A percentile compares a stretch with the other conserved stretches of the same genome.
Evolutionary conservation across 2,888 invertebrate species (phyloP).

Genomic region (Syrista parreyssii): DNA sequence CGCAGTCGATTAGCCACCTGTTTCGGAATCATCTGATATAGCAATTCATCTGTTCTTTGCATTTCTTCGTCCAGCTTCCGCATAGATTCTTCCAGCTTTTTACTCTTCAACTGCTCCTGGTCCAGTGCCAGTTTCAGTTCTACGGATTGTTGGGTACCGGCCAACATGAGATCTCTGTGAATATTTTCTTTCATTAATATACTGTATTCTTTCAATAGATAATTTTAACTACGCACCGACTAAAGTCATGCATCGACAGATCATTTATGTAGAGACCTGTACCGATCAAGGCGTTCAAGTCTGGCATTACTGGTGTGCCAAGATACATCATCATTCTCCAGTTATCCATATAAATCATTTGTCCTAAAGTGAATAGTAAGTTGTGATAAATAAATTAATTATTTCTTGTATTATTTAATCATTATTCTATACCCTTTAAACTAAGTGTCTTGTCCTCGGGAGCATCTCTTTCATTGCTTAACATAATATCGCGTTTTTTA

Average conservation of each 20-base stretch:
- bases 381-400: background rate
- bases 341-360: slow-evolving; percentile 99
- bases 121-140: slow-evolving; percentile 95
- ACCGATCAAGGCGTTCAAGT: slow-evolving; percentile 90
- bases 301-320: slow-evolving; percentile 96
- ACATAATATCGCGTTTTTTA: slow-evolving; percentile 69
- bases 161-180: slow-evolving; percentile 89
- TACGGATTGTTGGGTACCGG: slow-evolving; percentile 97
- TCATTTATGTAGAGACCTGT: slow-evolving; percentile 97
- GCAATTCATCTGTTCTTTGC: slow-evolving; percentile 92
- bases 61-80: slow-evolving; percentile 94
- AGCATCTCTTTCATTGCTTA: slow-evolving; percentile 75
- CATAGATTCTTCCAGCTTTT: slow-evolving; percentile 97
- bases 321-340: slow-evolving; percentile 98
- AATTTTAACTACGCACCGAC: slow-evolving; percentile 73
- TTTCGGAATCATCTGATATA: slow-evolving; percentile 99
- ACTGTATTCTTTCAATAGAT: background rate
- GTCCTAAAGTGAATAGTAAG: slow-evolving; percentile 72
- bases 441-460: slow-evolving; percentile 81
- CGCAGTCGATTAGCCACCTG: slow-evolving; percentile 94
- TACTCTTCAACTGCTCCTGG: slow-evolving; percentile 96
- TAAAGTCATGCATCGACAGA: slow-evolving; percentile 98
- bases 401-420: background rate
- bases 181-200: background rate
- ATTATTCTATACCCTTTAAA: slow-evolving; percentile 75